A percentile compares a stretch with the other conserved stretches of the same genome.
These are phyloP conservation scores for Cricetomys ansorgei DNA, from an alignment of 2,113 vertebrate genomes.

Conservation along the genomic window DNA sequence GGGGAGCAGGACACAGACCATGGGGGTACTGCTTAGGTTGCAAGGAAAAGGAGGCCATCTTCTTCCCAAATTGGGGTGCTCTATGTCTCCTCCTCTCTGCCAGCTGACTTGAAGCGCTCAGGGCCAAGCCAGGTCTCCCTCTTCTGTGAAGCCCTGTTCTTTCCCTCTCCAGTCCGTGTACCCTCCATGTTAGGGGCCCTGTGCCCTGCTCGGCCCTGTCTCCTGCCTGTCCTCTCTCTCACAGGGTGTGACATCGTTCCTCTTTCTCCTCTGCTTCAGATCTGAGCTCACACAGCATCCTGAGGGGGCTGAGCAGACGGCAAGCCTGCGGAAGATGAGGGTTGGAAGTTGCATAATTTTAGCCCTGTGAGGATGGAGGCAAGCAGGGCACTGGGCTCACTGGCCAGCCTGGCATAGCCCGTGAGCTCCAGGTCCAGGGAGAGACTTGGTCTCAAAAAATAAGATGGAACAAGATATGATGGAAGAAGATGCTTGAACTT, in stretches of 20 bases:
- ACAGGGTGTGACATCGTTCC: not conserved
- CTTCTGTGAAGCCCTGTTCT: not conserved
- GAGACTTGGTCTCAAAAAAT: not conserved
- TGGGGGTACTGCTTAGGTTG: rapidly evolving
- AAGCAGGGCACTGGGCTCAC: too few relatives aligned
- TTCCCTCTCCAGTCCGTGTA: too few relatives aligned
- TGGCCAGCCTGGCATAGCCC: not conserved
- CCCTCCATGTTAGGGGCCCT: not conserved
- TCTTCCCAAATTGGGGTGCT: not conserved
- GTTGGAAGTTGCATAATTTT: too few relatives aligned
- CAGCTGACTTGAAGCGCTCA: not conserved
- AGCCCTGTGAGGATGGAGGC: not conserved
- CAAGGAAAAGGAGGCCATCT: not conserved
- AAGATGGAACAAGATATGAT: not conserved
- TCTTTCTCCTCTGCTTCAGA: not conserved
- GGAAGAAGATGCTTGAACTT: not conserved
- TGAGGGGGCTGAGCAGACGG: not conserved
- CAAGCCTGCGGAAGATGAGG: not conserved
- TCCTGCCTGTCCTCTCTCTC: not conserved
- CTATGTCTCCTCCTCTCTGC: not conserved
- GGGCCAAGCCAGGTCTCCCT: not conserved
- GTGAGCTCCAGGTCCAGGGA: not conserved
- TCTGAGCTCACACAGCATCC: not conserved
- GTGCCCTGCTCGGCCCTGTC: rapidly evolving
- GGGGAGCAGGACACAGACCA: not conserved